Base-by-base conservation (phyloP, 2,888 invertebrate genomes). In the Frankliniella fusca region DNA sequence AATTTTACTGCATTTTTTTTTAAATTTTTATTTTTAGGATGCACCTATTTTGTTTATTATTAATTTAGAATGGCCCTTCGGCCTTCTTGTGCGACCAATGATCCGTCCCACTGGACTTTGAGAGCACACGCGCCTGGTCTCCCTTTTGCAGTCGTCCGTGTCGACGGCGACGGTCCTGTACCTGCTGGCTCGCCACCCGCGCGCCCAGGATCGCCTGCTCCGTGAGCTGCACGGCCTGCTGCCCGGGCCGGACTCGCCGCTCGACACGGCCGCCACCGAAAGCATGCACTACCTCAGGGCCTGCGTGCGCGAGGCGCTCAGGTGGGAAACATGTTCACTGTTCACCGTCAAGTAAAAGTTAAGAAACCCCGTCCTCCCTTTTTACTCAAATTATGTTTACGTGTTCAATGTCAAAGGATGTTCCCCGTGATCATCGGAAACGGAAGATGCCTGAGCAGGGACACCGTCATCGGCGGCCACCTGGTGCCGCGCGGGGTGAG, bases 341-440 rank as follows among this genome's bases (percentile, higher is more conserved):
- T n/a, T n/a, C n/a, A n/a, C n/a, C n/a, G n/a, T n/a, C n/a, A n/a
- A n/a, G n/a, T n/a, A n/a, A n/a, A n/a, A n/a, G n/a, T n/a, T n/a
- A n/a, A n/a, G n/a, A n/a, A n/a, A n/a, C n/a, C n/a, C 38, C 38
- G 38, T 38, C 3, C 38, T 38, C 38, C 38, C 38, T 38, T 38
- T 38, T n/a, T n/a, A n/a, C n/a, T n/a, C n/a, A n/a, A n/a, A n/a
- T n/a, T 38, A 38, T 38, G 5, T 3, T 3, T 3, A 38, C 38
- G 38, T 38, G 38, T 38, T 38, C 38, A 38, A 2, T 38, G 2
- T 38, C 3, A 5, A 38, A 93, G 95, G 86, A 91, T 94, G 90
- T 94, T 91, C 87, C 94, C 95, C 0, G 93, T 94, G 27, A 94
- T 94, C 0, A 92, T 94, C 81, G 94, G 94, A 23, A 93, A 94